Conservation (phyloP, 1,140 invertebrate genomes). For the Dermatophagoides farinae region DNA sequence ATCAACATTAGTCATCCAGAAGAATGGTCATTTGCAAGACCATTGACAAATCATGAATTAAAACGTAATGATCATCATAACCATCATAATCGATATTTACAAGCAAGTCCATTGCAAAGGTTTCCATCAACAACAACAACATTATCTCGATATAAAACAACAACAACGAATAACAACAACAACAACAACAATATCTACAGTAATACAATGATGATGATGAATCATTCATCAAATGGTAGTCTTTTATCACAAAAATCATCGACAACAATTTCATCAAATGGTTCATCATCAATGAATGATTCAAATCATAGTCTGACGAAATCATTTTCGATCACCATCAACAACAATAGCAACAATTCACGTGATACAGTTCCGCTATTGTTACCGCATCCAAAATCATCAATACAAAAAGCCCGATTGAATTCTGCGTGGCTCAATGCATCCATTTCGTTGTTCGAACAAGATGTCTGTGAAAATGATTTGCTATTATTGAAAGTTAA, state of each 20-base stretch:
- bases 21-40: constrained; percentile 82
- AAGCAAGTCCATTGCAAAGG: constrained; percentile 13
- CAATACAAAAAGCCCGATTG: constrained; percentile 79
- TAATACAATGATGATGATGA: neutral
- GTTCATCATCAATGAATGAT: neutral
- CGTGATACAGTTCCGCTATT: constrained; percentile 45
- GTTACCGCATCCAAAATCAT: constrained; percentile 61
- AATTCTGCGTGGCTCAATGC: constrained; percentile 95
- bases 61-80: constrained; percentile 54
- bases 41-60: constrained; percentile 56
- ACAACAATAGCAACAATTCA: constrained; percentile 26
- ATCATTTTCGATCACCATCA: constrained; percentile 43
- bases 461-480: constrained; percentile 81
- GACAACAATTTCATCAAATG: neutral
- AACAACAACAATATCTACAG: neutral
- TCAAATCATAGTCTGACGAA: neutral
- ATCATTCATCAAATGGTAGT: neutral
- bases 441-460: constrained; percentile 93
- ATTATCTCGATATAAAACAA: neutral
- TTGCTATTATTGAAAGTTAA: constrained; percentile 61
- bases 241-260: neutral
- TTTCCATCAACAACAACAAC: constrained; percentile 5
- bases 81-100: too few species aligned
- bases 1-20: constrained; percentile 88
- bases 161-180: neutral